A percentile compares a stretch with the other conserved stretches of the same genome.
These are phyloP conservation scores for Lordiphosa collinella DNA, from an alignment of 1,140 invertebrate genomes.

Conservation along the genomic window DNA sequence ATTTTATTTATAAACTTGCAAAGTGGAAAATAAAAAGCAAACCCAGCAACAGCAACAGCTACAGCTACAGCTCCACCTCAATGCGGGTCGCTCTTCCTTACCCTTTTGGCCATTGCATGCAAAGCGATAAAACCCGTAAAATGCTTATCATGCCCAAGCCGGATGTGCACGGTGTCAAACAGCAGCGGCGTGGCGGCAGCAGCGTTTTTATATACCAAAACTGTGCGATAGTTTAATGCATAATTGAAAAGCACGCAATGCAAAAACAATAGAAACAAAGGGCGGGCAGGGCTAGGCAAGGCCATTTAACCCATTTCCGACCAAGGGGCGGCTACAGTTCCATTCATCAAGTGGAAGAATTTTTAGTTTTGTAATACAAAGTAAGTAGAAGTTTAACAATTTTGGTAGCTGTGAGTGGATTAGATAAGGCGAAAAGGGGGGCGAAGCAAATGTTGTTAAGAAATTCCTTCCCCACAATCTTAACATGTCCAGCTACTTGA, in stretches of 20 bases:
- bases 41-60: too few relatives aligned
- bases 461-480: too few relatives aligned
- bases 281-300: conserved; percentile 11
- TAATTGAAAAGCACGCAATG: conserved; percentile 76
- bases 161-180: conserved; percentile 73
- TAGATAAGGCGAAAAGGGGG: too few relatives aligned
- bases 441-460: too few relatives aligned
- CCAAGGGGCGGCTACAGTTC: conserved; percentile 2
- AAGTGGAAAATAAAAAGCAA: conserved; percentile 59
- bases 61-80: conserved; percentile 32
- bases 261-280: conserved; percentile 45
- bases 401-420: too few relatives aligned
- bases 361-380: not conserved
- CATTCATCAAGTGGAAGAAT: not conserved
- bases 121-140: conserved; percentile 65
- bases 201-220: conserved; percentile 48
- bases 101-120: conserved; percentile 32
- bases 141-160: conserved; percentile 69
- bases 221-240: conserved; percentile 67
- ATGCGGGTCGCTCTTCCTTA: not conserved
- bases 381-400: too few relatives aligned
- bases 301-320: conserved; percentile 39
- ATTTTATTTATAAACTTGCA: conserved; percentile 76
- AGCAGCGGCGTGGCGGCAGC: conserved; percentile 18
- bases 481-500: too few relatives aligned